A percentile compares a stretch with the other conserved stretches of the same genome.
Conservation (phyloP, 2,113 vertebrate species). For the Telmatochromis brichardi region DNA sequence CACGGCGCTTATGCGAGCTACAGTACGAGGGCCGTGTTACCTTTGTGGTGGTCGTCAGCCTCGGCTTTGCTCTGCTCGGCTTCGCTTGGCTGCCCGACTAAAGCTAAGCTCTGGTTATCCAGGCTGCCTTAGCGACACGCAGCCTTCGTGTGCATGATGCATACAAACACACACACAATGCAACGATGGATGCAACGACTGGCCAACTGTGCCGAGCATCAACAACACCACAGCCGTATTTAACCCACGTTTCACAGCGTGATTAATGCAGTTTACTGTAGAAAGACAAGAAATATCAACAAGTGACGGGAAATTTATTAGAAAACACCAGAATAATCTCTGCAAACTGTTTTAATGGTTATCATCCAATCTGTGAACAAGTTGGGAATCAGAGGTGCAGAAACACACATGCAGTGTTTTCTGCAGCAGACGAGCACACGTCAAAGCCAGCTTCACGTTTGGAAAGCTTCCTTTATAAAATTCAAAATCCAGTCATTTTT, state of each 20-base stretch:
- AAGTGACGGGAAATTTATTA: background rate
- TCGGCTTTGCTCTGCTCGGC: slow-evolving; percentile 50
- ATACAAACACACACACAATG: slow-evolving; percentile 19
- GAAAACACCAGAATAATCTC: background rate
- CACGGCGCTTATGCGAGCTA: slow-evolving; percentile 49
- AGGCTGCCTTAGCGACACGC: slow-evolving; percentile 1
- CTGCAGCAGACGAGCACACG: background rate
- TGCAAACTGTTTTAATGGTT: background rate
- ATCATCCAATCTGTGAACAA: background rate
- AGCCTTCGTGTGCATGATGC: background rate
- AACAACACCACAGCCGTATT: background rate
- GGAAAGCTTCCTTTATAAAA: background rate
- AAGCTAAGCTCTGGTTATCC: slow-evolving; percentile 64
- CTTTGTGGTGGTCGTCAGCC: slow-evolving; percentile 35
- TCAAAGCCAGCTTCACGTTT: background rate
- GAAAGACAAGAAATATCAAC: background rate
- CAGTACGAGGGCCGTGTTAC: slow-evolving; percentile 30
- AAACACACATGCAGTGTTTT: background rate
- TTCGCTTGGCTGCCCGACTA: slow-evolving; percentile 57
- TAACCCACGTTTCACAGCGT: background rate
- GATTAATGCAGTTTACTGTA: background rate
- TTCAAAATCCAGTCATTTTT: background rate
- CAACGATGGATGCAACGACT: background rate
- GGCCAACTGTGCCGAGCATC: background rate
- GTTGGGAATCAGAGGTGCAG: background rate